These are phyloP conservation scores for Latrodectus elegans DNA, from an alignment of 2,888 invertebrate genomes.

Conservation along the genomic window DNA sequence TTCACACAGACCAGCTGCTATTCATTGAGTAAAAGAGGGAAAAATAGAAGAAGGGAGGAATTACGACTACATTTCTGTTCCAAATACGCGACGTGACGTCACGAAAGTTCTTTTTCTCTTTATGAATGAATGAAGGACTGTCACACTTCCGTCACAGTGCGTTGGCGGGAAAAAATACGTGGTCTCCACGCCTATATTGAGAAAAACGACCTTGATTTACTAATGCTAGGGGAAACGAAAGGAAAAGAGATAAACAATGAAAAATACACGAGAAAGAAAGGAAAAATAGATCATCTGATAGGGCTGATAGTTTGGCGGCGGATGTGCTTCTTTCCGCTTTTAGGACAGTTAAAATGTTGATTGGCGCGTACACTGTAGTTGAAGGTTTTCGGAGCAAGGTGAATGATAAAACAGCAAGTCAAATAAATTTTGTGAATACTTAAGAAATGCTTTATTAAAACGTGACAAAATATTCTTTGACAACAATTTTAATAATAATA, in stretches of 20 bases:
- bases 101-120: constrained; percentile 39
- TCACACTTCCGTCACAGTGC: constrained; percentile 56
- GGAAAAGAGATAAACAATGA: constrained; percentile 40
- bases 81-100: constrained; percentile 48
- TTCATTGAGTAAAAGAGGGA: constrained; percentile 36
- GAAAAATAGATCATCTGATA: constrained; percentile 57
- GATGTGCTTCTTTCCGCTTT: constrained; percentile 12
- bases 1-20: constrained; percentile 43
- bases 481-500: too few relatives aligned
- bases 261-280: constrained; percentile 24
- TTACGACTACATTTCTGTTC: constrained; percentile 35
- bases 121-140: constrained; percentile 59
- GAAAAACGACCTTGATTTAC: constrained; percentile 57
- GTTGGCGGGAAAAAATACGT: constrained; percentile 61
- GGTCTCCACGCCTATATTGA: constrained; percentile 56
- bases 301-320: constrained; percentile 24
- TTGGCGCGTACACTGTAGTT: too few relatives aligned
- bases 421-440: too few relatives aligned
- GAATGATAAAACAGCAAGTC: too few relatives aligned
- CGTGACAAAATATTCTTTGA: too few relatives aligned
- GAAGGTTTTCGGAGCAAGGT: too few relatives aligned
- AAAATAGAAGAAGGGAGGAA: constrained; percentile 16
- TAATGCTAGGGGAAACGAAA: constrained; percentile 35
- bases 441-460: too few relatives aligned
- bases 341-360: background rate